Percentiles rank a stretch among this genome's conserved stretches.
These are phyloP conservation scores for Melieria omissa DNA, from an alignment of 2,888 invertebrate genomes.

Conservation along the genomic window DNA sequence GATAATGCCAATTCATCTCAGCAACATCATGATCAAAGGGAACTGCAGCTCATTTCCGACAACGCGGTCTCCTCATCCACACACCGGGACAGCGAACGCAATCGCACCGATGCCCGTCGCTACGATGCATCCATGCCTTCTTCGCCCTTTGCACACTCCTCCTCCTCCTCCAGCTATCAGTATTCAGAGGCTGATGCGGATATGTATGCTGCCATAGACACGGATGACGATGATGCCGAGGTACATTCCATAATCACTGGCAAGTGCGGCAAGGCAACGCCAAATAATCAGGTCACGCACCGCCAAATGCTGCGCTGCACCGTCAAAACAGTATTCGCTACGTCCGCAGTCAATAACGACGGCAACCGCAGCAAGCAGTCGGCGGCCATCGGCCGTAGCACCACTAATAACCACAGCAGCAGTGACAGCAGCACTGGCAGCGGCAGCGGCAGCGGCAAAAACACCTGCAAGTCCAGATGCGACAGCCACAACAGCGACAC, in stretches of 20 bases:
- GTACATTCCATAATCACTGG: slow-evolving; percentile 39
- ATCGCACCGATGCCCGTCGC: slow-evolving; percentile 2
- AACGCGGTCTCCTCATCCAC: slow-evolving; percentile 40
- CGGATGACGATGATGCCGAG: slow-evolving; percentile 37
- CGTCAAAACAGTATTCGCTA: slow-evolving; percentile 34
- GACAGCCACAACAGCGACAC: slow-evolving; percentile 38
- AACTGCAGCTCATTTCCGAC: slow-evolving; percentile 27
- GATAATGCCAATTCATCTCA: slow-evolving; percentile 5
- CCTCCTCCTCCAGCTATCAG: slow-evolving; percentile 15
- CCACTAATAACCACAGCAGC: too few species aligned
- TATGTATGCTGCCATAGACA: slow-evolving; percentile 37
- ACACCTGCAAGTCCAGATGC: slow-evolving; percentile 5
- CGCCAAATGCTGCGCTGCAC: slow-evolving; percentile 29
- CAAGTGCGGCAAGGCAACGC: slow-evolving; percentile 25
- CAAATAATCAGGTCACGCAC: slow-evolving; percentile 23
- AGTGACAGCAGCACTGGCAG: not conserved
- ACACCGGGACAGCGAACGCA: slow-evolving; percentile 8
- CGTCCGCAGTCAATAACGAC: slow-evolving; percentile 30
- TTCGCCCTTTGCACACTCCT: slow-evolving; percentile 32
- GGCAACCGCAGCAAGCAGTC: too few species aligned
- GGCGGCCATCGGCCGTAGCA: too few species aligned
- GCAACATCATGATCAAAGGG: slow-evolving; percentile 23
- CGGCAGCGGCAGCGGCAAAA: slow-evolving; percentile 28
- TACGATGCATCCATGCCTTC: slow-evolving; percentile 4
- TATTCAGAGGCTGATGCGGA: slow-evolving; percentile 27